These are phyloP conservation scores for Geodia barretti DNA, from an alignment of 37 sponge, comb jelly and placozoan genomes.

Conservation along the genomic window DNA sequence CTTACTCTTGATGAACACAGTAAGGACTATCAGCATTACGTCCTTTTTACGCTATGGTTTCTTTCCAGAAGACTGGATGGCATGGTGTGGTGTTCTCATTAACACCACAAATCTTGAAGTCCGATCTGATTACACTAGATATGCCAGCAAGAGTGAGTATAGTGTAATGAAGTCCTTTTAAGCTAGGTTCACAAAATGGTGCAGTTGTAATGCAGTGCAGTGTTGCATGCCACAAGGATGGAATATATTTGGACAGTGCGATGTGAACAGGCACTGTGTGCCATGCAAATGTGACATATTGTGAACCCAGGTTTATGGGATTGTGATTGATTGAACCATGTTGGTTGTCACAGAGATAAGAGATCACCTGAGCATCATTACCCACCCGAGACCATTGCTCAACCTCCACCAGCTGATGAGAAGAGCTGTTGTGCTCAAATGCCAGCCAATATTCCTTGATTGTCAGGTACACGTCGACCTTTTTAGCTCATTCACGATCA, in stretches of 20 bases:
- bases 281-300: not conserved
- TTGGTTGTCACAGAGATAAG: conserved; percentile 28
- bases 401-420: conserved; percentile 14
- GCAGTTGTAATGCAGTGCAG: too few relatives aligned
- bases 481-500: too few relatives aligned
- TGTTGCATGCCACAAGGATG: too few relatives aligned
- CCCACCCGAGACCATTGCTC: conserved; percentile 26
- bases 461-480: conserved; percentile 32
- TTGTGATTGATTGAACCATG: not conserved
- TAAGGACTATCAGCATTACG: not conserved
- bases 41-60: not conserved
- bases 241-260: not conserved
- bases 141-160: conserved; percentile 13
- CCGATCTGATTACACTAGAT: conserved; percentile 39
- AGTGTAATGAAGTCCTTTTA: not conserved
- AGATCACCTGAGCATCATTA: conserved; percentile 48
- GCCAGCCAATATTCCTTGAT: conserved; percentile 54
- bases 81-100: conserved; percentile 76
- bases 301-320: not conserved
- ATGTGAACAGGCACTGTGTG: not conserved
- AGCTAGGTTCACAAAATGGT: too few relatives aligned
- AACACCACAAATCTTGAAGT: conserved; percentile 61
- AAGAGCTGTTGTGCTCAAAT: conserved; percentile 40
- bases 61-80: conserved; percentile 34
- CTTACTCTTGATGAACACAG: conserved; percentile 9